These are phyloP conservation scores for Pipra filicauda DNA, from an alignment of 2,113 vertebrate genomes.

Conservation along the genomic window DNA sequence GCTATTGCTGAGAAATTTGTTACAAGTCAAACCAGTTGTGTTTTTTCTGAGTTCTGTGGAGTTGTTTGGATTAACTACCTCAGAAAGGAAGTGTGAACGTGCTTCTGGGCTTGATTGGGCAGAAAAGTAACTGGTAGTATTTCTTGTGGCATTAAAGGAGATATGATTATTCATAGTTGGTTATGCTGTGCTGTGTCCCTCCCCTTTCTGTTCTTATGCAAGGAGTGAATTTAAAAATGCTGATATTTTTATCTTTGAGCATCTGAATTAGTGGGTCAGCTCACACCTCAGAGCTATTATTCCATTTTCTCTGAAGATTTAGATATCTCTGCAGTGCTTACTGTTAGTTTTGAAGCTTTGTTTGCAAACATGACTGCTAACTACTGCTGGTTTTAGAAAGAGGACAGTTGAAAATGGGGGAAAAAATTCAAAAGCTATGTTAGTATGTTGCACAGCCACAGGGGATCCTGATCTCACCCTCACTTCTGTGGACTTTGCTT, in stretches of 20 bases:
- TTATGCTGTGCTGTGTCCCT: background rate
- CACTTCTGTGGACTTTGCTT: background rate
- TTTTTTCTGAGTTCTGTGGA: background rate
- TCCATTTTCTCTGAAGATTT: constrained; percentile 3
- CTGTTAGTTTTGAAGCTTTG: background rate
- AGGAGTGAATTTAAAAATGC: background rate
- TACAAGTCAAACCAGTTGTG: background rate
- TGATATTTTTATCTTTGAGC: constrained; percentile 28
- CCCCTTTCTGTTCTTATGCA: constrained; percentile 4
- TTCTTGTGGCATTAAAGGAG: background rate
- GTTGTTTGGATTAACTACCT: background rate
- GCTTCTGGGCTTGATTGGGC: background rate
- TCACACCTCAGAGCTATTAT: constrained; percentile 57
- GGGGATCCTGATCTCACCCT: background rate
- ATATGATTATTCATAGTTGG: background rate
- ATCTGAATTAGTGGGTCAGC: constrained; percentile 46
- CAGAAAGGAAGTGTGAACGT: background rate
- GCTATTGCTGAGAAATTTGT: background rate
- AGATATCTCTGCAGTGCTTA: background rate
- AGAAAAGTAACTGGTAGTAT: constrained; percentile 11
- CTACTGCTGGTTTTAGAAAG: background rate
- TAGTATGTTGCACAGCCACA: background rate
- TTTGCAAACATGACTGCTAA: constrained; percentile 9
- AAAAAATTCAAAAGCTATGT: background rate
- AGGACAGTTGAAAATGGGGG: background rate